These are phyloP conservation scores for Gopherus flavomarginatus DNA, from an alignment of 2,113 vertebrate species.

Conservation along the genomic window DNA sequence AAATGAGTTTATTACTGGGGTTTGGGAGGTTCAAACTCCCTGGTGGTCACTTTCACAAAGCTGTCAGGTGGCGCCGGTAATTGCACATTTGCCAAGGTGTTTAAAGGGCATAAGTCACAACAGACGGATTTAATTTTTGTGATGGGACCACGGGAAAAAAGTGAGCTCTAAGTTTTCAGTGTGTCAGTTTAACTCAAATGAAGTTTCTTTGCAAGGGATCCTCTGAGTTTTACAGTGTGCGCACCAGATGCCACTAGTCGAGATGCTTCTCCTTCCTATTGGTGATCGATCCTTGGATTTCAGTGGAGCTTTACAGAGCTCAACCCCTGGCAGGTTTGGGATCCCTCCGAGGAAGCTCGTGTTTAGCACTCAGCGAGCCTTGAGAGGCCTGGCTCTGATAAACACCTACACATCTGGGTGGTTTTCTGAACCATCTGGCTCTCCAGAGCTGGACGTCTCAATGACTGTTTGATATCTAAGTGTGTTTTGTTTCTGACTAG, in stretches of 20 bases:
- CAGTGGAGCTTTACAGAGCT: neutral
- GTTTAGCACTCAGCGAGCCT: neutral
- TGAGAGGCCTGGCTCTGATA: neutral
- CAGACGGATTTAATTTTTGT: neutral
- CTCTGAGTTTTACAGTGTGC: neutral
- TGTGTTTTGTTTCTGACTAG: neutral
- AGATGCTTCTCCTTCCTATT: neutral
- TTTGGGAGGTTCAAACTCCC: neutral
- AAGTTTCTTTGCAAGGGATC: neutral
- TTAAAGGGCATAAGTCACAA: neutral
- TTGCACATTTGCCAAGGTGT: neutral
- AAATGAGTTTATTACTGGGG: neutral
- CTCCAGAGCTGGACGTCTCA: neutral
- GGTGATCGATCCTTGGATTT: neutral
- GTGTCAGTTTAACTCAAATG: neutral
- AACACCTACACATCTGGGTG: neutral
- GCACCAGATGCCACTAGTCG: neutral
- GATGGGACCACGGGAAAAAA: neutral
- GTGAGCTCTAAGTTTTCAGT: neutral
- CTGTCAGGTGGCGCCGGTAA: neutral
- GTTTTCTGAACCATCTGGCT: neutral
- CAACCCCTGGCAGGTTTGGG: neutral
- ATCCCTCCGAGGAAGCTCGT: no score
- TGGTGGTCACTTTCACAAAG: neutral
- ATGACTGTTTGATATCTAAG: neutral